Evolutionary conservation across 2,797 vertebrate genomes (phyloP).

Genomic region (Chaetophractus vellerosus): DNA sequence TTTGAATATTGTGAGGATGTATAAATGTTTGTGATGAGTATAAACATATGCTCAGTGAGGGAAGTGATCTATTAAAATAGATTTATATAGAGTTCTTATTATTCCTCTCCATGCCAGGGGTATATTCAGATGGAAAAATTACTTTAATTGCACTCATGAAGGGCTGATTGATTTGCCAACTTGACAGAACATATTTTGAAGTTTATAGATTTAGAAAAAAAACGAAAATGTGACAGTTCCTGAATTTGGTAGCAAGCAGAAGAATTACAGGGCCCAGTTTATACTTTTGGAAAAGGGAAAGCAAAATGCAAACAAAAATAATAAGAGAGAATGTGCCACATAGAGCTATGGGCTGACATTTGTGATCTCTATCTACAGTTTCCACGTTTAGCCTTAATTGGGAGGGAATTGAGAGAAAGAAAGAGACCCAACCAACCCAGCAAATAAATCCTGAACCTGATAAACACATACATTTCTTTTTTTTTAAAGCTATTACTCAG

Average conservation of each 20-base stretch:
- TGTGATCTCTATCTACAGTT: constrained; percentile 60
- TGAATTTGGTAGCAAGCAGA: constrained; percentile 58
- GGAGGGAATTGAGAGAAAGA: constrained; percentile 46
- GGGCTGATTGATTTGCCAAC: constrained; percentile 77
- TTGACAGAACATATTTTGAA: constrained; percentile 66
- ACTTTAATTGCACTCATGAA: constrained; percentile 84
- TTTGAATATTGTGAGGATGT: constrained; percentile 81
- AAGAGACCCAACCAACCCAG: background rate
- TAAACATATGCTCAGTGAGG: constrained; percentile 83
- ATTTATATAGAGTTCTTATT: constrained; percentile 72
- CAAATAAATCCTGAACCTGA: background rate
- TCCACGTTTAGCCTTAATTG: constrained; percentile 63
- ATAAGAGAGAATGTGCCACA: constrained; percentile 62
- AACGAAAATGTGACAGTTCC: constrained; percentile 53
- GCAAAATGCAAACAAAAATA: constrained; percentile 63
- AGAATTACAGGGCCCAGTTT: background rate
- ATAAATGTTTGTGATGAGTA: constrained; percentile 83
- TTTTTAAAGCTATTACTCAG: constrained; percentile 42
- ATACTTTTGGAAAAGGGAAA: constrained; percentile 61
- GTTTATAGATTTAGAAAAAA: constrained; percentile 50
- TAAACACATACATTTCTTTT: constrained; percentile 70
- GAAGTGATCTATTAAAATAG: constrained; percentile 80
- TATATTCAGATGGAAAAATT: constrained; percentile 85
- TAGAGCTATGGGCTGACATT: constrained; percentile 59
- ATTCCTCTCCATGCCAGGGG: constrained; percentile 73